A percentile compares a stretch with the other conserved stretches of the same genome.
Evolutionary conservation across 2,113 vertebrate genomes (phyloP).

Genomic region (Psophia crepitans): DNA sequence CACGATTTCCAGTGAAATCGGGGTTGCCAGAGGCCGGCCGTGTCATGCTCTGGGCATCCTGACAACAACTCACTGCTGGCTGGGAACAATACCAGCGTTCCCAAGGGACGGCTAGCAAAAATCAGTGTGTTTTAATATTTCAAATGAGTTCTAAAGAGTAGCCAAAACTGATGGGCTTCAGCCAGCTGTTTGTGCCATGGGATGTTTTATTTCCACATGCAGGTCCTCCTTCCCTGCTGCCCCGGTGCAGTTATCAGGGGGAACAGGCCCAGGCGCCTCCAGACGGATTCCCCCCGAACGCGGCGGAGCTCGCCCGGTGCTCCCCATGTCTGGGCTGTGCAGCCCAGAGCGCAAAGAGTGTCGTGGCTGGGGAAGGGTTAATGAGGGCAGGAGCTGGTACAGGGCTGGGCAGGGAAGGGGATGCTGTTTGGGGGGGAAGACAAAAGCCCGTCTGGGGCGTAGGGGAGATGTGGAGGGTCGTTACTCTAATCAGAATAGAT

Average conservation of each 20-base stretch:
- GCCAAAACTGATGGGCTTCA: background rate
- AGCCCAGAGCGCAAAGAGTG: fast-evolving
- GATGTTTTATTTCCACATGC: background rate
- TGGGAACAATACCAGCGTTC: background rate
- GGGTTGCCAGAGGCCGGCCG: background rate
- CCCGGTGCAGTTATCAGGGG: fast-evolving
- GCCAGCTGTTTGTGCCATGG: background rate
- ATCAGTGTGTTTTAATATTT: conserved; percentile 7
- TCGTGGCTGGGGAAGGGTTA: background rate
- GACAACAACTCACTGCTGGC: background rate
- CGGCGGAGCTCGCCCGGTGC: background rate
- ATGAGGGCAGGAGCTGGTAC: background rate
- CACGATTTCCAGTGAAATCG: background rate
- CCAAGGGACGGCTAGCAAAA: background rate
- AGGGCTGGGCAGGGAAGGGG: background rate
- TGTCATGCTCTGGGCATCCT: conserved; percentile 25
- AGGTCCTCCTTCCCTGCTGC: background rate
- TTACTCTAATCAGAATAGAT: background rate
- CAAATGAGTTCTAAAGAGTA: background rate
- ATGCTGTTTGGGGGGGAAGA: background rate
- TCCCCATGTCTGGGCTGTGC: fast-evolving
- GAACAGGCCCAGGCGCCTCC: background rate
- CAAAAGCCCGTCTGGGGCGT: background rate
- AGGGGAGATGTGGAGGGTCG: background rate
- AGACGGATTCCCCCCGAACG: fast-evolving